Evolutionary conservation across 2,797 vertebrate genomes (phyloP).

Genomic region (Vespertilio murinus): DNA sequence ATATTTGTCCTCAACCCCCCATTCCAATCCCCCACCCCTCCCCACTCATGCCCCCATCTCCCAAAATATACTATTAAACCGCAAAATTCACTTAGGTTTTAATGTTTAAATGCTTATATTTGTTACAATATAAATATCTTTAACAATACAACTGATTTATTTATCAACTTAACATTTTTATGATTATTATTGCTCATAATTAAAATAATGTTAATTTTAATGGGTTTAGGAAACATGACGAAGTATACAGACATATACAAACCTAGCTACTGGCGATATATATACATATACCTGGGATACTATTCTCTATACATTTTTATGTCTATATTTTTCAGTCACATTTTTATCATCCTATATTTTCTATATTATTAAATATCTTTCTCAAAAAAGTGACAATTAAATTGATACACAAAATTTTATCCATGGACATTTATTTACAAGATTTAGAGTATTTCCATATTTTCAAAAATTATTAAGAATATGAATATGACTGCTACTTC

Average conservation of each 20-base stretch:
- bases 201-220: neutral
- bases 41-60: too few relatives aligned
- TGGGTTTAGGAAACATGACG: neutral
- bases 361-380: neutral
- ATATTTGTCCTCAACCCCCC: too few relatives aligned
- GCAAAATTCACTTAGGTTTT: neutral
- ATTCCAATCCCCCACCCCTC: too few relatives aligned
- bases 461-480: neutral
- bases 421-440: neutral
- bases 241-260: neutral
- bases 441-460: neutral
- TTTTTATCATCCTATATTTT: neutral
- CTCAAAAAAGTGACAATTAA: neutral
- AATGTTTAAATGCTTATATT: neutral
- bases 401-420: neutral
- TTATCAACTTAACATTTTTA: neutral
- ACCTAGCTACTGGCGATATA: neutral
- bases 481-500: neutral
- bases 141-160: neutral
- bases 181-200: neutral
- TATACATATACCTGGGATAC: neutral
- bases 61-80: neutral
- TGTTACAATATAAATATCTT: neutral
- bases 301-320: neutral
- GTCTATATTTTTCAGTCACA: neutral